A percentile compares a stretch with the other conserved stretches of the same genome.
phyloP scores from a whole-genome alignment of 2,888 invertebrate species.

The Euplexia lucipara region DNA sequence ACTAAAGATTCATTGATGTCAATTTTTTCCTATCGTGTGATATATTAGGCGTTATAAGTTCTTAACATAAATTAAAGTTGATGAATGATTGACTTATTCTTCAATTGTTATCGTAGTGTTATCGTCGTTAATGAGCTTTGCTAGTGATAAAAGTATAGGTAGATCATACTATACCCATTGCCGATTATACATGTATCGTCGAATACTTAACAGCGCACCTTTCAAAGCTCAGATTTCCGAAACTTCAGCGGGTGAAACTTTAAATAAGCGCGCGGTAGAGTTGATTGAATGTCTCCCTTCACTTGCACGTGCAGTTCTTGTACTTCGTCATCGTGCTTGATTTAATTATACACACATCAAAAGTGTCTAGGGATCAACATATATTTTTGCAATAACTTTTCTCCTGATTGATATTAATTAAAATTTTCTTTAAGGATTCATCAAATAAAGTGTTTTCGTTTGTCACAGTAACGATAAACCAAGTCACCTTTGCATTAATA shows the following conservation, averaged over 20 bases:
- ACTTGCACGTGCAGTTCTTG: slow-evolving; percentile 76
- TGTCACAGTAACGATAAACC: too few relatives aligned
- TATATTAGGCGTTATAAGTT: not conserved
- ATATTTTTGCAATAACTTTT: too few relatives aligned
- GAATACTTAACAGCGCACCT: not conserved
- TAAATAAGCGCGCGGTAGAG: slow-evolving; percentile 53
- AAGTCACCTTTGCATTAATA: too few relatives aligned
- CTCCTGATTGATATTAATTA: too few relatives aligned
- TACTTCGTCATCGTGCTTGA: slow-evolving; percentile 72
- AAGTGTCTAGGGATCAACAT: too few relatives aligned
- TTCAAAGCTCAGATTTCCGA: slow-evolving; percentile 9
- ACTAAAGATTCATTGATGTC: slow-evolving; percentile 45
- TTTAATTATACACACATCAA: too few relatives aligned
- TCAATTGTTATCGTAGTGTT: not conserved
- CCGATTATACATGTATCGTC: too few relatives aligned
- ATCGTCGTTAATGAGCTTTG: not conserved
- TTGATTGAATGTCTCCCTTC: slow-evolving; percentile 65
- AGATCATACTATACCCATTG: not conserved
- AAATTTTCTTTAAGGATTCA: too few relatives aligned
- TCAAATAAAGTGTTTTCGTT: too few relatives aligned
- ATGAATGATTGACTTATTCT: not conserved
- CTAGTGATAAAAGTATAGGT: not conserved
- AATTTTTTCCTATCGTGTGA: slow-evolving; percentile 25
- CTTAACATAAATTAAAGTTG: not conserved
- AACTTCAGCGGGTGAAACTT: slow-evolving; percentile 30